phyloP scores from a whole-genome alignment of 2,797 vertebrate species.

The Anisognathus igniventris region DNA sequence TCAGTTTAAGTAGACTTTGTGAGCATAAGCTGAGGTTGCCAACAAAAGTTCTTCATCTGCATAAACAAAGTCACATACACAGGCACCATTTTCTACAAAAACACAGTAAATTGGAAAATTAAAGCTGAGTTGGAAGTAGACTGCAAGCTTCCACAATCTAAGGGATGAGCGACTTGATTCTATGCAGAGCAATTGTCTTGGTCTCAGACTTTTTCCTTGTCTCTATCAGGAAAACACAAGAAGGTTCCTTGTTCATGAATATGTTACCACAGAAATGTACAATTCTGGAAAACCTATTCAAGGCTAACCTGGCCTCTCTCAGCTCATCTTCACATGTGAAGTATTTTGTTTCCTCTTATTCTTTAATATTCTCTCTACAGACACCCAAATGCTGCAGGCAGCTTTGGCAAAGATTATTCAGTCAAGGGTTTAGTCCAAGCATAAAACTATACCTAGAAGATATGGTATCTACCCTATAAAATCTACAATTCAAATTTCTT shows the following conservation, averaged over 20 bases:
- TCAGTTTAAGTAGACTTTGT: background rate
- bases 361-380: background rate
- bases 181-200: background rate
- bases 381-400: background rate
- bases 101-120: background rate
- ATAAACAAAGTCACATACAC: background rate
- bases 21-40: background rate
- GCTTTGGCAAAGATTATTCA: background rate
- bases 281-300: background rate
- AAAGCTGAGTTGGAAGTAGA: background rate
- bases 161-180: background rate
- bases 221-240: background rate
- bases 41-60: background rate
- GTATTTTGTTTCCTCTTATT: background rate
- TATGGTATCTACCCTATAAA: background rate
- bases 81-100: background rate
- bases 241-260: background rate
- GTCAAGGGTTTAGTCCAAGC: background rate
- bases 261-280: background rate
- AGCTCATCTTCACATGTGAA: background rate
- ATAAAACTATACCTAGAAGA: background rate
- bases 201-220: background rate
- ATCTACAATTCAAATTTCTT: background rate
- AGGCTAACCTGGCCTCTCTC: background rate
- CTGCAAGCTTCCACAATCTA: background rate